These are phyloP conservation scores for Microplitis manilae DNA, from an alignment of 2,888 invertebrate genomes.

Conservation along the genomic window DNA sequence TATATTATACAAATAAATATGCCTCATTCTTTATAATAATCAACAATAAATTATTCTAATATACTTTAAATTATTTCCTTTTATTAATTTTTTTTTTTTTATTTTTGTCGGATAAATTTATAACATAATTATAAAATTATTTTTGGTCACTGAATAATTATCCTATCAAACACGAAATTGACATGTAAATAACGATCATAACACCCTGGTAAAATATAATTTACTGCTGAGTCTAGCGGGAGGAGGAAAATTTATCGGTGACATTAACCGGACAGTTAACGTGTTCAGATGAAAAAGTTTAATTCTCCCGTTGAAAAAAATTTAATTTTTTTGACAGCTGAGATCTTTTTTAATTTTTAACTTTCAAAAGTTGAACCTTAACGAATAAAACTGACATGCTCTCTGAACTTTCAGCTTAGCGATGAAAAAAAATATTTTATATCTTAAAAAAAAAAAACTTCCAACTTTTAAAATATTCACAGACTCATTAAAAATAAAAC, in stretches of 20 bases:
- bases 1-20: constrained; percentile 10
- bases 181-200: constrained; percentile 33
- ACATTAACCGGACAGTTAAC: constrained; percentile 13
- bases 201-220: constrained; percentile 30
- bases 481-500: neutral
- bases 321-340: neutral
- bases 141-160: neutral
- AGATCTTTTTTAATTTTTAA: neutral
- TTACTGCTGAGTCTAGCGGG: neutral
- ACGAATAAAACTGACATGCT: neutral
- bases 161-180: constrained; percentile 45
- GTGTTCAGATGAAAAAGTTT: neutral
- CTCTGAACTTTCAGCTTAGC: neutral
- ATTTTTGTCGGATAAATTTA: neutral
- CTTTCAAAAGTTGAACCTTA: neutral
- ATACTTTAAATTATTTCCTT: constrained; percentile 8
- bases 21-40: constrained; percentile 10
- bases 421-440: neutral
- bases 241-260: constrained; percentile 3
- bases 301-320: neutral
- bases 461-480: neutral
- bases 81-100: constrained; percentile 17
- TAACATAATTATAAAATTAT: too few species aligned
- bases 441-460: neutral
- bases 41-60: constrained; percentile 10